Evolutionary conservation across 2,888 invertebrate genomes (phyloP).

Genomic region (Clunio marinus): DNA sequence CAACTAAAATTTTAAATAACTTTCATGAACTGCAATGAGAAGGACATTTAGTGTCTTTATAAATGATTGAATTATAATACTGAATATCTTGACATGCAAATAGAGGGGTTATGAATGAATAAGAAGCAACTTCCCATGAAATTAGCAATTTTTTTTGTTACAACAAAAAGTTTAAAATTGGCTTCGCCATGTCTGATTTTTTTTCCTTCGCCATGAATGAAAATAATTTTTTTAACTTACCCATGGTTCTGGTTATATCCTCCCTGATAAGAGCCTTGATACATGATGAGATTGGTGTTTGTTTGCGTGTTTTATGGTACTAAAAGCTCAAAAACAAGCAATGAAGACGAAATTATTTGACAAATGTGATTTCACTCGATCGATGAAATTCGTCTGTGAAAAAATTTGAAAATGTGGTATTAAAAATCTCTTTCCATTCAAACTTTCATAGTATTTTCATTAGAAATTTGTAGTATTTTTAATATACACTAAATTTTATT

Average conservation of each 20-base stretch:
- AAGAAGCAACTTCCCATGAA: neutral
- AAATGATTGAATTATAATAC: no score
- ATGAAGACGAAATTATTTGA: constrained; percentile 1
- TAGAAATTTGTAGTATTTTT: no score
- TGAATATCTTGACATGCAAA: no score
- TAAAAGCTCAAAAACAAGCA: constrained; percentile 14
- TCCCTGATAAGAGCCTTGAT: constrained; percentile 39
- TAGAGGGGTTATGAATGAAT: neutral
- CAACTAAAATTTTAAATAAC: no score
- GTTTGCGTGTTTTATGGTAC: neutral
- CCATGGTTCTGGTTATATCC: constrained; percentile 31
- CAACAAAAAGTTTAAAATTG: neutral
- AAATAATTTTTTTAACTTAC: constrained; percentile 25
- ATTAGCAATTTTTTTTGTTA: neutral
- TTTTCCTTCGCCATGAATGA: constrained; percentile 13
- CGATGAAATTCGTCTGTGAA: constrained; percentile 9
- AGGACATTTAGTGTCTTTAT: no score
- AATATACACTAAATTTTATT: no score
- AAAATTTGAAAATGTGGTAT: constrained; percentile 1
- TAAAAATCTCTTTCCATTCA: no score
- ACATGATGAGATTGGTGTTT: constrained; percentile 24
- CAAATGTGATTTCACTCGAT: constrained; percentile 14
- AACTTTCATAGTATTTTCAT: no score
- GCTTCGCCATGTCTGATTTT: neutral
- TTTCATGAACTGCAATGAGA: no score